Percentiles rank a stretch among this genome's conserved stretches.
These are phyloP conservation scores for Ecliptopera silaceata DNA, from an alignment of 2,888 invertebrate genomes.

Conservation along the genomic window DNA sequence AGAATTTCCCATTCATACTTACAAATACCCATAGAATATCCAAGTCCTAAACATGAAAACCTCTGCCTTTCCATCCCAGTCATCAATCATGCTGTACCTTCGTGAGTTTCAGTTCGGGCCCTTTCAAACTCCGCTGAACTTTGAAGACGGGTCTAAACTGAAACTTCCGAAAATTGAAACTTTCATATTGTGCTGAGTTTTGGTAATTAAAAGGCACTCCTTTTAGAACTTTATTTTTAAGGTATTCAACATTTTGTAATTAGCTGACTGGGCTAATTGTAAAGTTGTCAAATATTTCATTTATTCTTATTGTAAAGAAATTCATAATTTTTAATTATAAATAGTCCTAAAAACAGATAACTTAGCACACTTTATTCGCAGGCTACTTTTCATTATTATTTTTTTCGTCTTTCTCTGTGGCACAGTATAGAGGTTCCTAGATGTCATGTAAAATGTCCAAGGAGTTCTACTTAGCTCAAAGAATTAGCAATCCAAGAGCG, in stretches of 20 bases:
- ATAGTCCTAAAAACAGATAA: no score
- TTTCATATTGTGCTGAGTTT: constrained; percentile 32
- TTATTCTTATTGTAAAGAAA: no score
- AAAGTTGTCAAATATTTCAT: background rate
- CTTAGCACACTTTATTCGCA: no score
- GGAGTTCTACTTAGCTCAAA: no score
- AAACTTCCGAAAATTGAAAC: constrained; percentile 28
- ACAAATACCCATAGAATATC: no score
- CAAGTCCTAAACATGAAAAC: constrained; percentile 22
- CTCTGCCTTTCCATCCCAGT: constrained; percentile 16
- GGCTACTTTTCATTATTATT: no score
- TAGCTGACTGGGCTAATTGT: background rate
- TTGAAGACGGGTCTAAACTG: constrained; percentile 25
- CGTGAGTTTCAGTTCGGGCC: constrained; percentile 29
- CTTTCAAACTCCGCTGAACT: constrained; percentile 32
- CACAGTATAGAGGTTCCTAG: no score
- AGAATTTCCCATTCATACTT: no score
- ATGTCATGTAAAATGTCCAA: no score
- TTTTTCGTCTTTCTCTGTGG: no score
- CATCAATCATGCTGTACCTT: constrained; percentile 37
- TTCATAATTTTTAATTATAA: no score
- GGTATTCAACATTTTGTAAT: constrained; percentile 6
- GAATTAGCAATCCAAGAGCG: no score
- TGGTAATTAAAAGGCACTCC: constrained; percentile 37
- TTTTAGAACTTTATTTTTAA: constrained; percentile 18